Percentiles rank a stretch among this genome's conserved stretches.
These are phyloP conservation scores for Mesoligia furuncula DNA, from an alignment of 2,888 invertebrate genomes.

Conservation along the genomic window DNA sequence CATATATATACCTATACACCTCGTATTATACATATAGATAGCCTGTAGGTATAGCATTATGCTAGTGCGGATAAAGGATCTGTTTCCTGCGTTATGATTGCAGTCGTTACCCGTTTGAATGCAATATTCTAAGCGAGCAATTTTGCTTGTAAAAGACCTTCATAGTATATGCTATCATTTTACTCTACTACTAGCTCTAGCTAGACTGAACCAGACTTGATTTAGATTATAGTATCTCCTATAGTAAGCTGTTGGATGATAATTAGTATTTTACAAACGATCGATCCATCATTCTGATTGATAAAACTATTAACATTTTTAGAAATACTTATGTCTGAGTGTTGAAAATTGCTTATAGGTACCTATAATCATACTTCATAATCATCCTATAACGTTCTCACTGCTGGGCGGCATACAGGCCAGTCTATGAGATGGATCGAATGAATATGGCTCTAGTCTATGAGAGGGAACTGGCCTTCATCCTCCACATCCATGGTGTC, in stretches of 20 bases:
- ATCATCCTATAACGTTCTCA: neutral
- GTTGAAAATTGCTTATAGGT: no score
- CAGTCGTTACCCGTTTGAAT: slow-evolving; percentile 24
- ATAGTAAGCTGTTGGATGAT: neutral
- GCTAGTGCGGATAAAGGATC: slow-evolving; percentile 15
- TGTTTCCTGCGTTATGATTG: slow-evolving; percentile 45
- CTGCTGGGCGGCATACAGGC: neutral
- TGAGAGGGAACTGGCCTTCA: neutral
- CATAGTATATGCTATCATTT: slow-evolving; percentile 1
- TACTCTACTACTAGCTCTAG: neutral
- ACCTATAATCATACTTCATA: neutral
- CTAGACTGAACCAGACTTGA: neutral
- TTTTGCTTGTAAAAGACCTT: slow-evolving; percentile 13
- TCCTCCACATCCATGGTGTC: neutral
- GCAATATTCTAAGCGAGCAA: slow-evolving; percentile 17
- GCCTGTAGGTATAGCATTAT: neutral
- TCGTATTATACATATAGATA: neutral
- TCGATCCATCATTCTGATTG: slow-evolving; percentile 4
- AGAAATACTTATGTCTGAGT: neutral
- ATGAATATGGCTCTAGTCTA: no score
- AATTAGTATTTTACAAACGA: neutral
- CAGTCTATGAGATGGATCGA: neutral
- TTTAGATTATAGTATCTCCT: neutral
- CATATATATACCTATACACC: no score
- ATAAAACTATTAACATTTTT: slow-evolving; percentile 11